Conservation (phyloP, 2,113 vertebrate species). For the Rhynchomys soricoides region DNA sequence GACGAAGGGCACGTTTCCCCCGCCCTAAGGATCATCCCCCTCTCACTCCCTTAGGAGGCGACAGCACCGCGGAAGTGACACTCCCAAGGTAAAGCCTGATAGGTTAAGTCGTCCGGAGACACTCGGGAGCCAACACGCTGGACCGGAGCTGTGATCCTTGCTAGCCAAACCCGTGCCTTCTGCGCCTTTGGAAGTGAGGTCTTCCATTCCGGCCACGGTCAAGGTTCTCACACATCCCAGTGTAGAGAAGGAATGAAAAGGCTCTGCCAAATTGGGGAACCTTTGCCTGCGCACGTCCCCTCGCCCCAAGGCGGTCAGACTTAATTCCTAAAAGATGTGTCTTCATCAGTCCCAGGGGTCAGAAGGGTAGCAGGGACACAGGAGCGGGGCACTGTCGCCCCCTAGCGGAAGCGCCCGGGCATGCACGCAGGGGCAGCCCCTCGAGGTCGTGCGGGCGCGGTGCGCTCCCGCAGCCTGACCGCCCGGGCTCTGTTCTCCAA, state of each 20-base stretch:
- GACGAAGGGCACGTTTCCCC: background rate
- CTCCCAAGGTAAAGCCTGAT: background rate
- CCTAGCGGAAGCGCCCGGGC: conserved; percentile 50
- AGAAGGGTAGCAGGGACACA: background rate
- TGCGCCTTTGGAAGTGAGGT: background rate
- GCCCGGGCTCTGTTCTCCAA: background rate
- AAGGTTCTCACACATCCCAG: background rate
- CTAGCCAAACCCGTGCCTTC: background rate
- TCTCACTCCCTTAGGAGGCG: conserved; percentile 62
- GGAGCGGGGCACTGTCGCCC: conserved; percentile 60
- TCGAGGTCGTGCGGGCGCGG: background rate
- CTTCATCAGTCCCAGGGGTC: conserved; percentile 5
- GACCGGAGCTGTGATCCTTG: background rate
- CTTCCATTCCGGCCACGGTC: background rate
- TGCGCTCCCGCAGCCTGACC: background rate
- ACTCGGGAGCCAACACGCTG: background rate
- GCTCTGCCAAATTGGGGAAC: background rate
- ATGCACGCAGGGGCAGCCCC: conserved; percentile 23
- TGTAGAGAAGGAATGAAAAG: background rate
- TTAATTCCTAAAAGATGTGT: background rate
- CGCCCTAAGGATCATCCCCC: conserved; percentile 51
- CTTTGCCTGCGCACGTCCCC: conserved; percentile 9
- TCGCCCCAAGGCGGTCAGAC: background rate
- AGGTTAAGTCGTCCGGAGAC: background rate
- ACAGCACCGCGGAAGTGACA: conserved; percentile 20